These are phyloP conservation scores for Sarcophaga rosellei DNA, from an alignment of 2,888 invertebrate genomes.

Conservation along the genomic window DNA sequence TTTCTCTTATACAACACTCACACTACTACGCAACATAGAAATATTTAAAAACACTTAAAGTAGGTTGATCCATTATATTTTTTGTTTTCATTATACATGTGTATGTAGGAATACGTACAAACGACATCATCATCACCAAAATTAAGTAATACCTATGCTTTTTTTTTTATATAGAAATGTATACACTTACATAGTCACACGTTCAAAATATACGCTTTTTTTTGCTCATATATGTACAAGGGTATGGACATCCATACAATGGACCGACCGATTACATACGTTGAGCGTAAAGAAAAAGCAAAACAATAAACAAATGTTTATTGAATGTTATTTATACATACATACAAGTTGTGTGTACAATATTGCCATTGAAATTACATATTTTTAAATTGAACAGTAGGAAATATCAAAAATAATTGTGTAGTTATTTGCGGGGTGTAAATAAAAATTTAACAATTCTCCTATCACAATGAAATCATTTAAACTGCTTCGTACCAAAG, in stretches of 20 bases:
- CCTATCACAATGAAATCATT: too few species aligned
- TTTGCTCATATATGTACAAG: too few species aligned
- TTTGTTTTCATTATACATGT: constrained; percentile 24
- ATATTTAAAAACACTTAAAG: constrained; percentile 18
- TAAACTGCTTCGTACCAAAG: too few species aligned
- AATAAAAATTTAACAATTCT: too few species aligned
- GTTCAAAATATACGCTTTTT: too few species aligned
- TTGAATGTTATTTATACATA: too few species aligned
- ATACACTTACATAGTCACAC: background rate
- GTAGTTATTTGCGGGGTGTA: too few species aligned
- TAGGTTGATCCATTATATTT: constrained; percentile 53
- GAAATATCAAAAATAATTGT: too few species aligned
- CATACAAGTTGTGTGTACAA: too few species aligned
- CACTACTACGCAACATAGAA: background rate
- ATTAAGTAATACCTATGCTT: constrained; percentile 30
- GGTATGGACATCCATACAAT: background rate
- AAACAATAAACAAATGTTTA: too few species aligned
- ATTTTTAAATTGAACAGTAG: too few species aligned
- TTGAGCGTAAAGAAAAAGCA: background rate
- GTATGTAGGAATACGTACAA: background rate
- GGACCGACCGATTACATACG: background rate
- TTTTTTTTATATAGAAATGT: background rate
- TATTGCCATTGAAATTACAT: too few species aligned
- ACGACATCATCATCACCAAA: constrained; percentile 2
- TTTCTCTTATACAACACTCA: constrained; percentile 14